Percentiles rank a stretch among this genome's conserved stretches.
These are phyloP conservation scores for Bacillus rossius DNA, from an alignment of 1,140 invertebrate species.

Conservation along the genomic window DNA sequence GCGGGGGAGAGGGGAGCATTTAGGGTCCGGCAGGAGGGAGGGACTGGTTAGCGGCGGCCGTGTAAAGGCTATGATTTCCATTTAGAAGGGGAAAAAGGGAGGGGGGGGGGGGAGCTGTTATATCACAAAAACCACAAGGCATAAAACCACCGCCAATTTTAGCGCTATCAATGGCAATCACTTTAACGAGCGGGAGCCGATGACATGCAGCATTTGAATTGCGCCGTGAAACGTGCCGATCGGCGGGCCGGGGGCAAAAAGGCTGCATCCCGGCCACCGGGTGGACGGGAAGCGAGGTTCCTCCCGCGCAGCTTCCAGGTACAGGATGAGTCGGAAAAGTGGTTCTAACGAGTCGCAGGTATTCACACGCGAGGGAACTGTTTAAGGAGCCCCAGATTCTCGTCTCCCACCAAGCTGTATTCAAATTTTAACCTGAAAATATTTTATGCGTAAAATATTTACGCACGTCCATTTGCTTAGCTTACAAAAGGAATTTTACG, in stretches of 20 bases:
- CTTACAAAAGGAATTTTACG: too few species aligned
- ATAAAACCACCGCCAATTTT: conserved; percentile 14
- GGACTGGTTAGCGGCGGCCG: conserved; percentile 3
- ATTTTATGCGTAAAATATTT: too few species aligned
- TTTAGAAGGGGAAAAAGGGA: not conserved
- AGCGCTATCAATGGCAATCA: conserved; percentile 15
- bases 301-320: too few species aligned
- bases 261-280: too few species aligned
- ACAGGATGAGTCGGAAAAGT: too few species aligned
- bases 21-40: not conserved
- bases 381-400: too few species aligned
- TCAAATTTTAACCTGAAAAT: too few species aligned
- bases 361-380: too few species aligned
- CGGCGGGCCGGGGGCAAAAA: not conserved
- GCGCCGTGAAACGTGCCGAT: conserved; percentile 13
- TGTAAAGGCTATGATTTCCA: not conserved
- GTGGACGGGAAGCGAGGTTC: too few species aligned
- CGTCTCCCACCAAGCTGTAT: too few species aligned
- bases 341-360: too few species aligned
- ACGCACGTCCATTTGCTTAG: too few species aligned
- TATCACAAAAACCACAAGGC: conserved; percentile 7
- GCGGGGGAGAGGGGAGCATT: not conserved
- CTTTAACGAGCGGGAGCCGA: conserved; percentile 12
- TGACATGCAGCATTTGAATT: conserved; percentile 16
- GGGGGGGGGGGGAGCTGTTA: not conserved